A percentile compares a stretch with the other conserved stretches of the same genome.
Evolutionary conservation across 2,113 vertebrate species (phyloP).

Genomic region (Eubucco bourcierii): DNA sequence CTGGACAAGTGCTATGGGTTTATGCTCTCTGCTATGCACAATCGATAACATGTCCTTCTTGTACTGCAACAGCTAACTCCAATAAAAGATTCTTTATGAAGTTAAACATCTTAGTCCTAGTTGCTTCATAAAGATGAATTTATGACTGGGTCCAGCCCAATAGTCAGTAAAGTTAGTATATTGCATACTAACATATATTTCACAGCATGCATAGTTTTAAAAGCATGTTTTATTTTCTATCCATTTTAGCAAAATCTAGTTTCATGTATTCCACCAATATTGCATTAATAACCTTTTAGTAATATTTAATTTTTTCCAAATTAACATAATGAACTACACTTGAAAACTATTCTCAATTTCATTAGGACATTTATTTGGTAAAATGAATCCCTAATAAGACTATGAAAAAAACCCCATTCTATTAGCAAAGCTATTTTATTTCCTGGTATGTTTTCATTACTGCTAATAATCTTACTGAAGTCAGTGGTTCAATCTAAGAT

Average conservation of each 20-base stretch:
- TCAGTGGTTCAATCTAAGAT: not conserved
- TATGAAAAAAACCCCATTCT: not conserved
- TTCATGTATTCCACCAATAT: not conserved
- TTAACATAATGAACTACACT: constrained; percentile 29
- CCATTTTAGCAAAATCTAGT: not conserved
- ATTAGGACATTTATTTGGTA: constrained; percentile 39
- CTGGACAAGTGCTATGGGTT: not conserved
- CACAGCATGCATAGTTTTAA: not conserved
- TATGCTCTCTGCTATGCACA: not conserved
- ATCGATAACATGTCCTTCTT: fast-evolving
- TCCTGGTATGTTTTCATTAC: not conserved
- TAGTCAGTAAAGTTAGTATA: not conserved
- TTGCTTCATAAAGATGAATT: not conserved
- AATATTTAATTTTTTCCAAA: constrained; percentile 29
- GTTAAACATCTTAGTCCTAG: not conserved
- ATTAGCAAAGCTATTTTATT: not conserved
- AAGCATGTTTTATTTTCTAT: not conserved
- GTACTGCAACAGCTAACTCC: not conserved
- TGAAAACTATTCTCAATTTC: constrained; percentile 30
- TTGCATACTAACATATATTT: not conserved
- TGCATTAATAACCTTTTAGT: constrained; percentile 28
- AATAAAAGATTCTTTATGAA: not conserved
- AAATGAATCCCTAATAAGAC: constrained; percentile 3
- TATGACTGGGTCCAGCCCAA: not conserved
- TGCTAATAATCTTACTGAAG: not conserved